Evolutionary conservation across 2,888 invertebrate genomes (phyloP), one percentile per base, ranked within the genome.

Genomic region (Epirrhoe alternata): DNA sequence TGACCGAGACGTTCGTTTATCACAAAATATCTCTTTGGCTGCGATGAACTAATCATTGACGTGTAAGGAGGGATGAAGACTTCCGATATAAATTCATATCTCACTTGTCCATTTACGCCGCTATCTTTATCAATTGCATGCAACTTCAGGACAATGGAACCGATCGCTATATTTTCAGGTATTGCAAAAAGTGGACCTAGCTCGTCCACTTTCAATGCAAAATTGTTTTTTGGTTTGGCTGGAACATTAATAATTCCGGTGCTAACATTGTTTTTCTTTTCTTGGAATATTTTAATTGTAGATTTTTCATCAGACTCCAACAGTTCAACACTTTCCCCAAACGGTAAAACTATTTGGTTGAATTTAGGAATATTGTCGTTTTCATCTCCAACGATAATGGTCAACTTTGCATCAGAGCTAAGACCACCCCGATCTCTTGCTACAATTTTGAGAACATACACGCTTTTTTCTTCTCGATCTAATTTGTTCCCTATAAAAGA

Each of bases 291-390:
- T 76, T 89, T 94, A 0, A 94, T 78, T 59, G 78, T 81, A 17
- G 92, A 93, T 76, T 91, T 89, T 51, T 94, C 94, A 64, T 95
- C 95, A 16, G 94, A 92, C 79, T 96, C 96, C 1, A 95, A 80
- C 35, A 97, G 93, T 66, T 95, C 95, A 24, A 96, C 90, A 7
- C 94, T 95, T 73, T 96, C 95, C 62, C 96, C 95, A 58, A 95
- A 93, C 5, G 96, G 95, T 45, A 97, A 94, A 0, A 95, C 93
- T 74, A 97, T 95, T 79, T 96, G 95, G 62, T 94, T 94, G 75
- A 96, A 97, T 58, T 92, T 91, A 0, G 97, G 97, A 12, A 94
- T 81, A 83, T 97, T 97, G 81, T 98, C 98, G 79, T 98, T 98
- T 79, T 96, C 96, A 82, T 98, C 98, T 5, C 95, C 94, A 30